phyloP scores from a whole-genome alignment of 2,797 vertebrate species.

The Sebastolobus altivelis region DNA sequence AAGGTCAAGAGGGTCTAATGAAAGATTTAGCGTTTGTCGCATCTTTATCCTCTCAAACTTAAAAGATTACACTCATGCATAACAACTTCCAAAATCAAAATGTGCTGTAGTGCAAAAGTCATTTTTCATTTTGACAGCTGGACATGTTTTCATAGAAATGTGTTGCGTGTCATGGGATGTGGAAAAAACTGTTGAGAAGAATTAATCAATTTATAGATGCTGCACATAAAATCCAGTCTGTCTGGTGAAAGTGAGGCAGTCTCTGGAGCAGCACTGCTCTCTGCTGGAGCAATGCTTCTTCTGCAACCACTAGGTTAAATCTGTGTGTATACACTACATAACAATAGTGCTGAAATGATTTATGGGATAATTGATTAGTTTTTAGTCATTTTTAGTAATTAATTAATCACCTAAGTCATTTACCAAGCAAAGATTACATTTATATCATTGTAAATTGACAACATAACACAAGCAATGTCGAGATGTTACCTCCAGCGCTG shows the following conservation, averaged over 20 bases:
- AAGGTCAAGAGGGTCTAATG: constrained; percentile 2
- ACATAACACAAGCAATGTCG: neutral
- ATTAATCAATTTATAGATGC: neutral
- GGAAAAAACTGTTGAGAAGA: neutral
- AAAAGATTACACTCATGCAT: neutral
- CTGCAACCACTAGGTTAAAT: constrained; percentile 7
- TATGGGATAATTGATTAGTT: neutral
- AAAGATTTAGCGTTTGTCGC: neutral
- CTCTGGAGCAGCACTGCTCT: constrained; percentile 60
- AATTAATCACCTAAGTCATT: neutral
- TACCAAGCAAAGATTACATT: neutral
- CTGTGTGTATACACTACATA: neutral
- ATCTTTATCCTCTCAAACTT: constrained; percentile 1
- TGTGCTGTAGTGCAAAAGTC: neutral
- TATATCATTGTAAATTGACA: neutral
- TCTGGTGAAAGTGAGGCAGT: neutral
- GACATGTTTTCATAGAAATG: neutral
- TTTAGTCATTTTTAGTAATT: neutral
- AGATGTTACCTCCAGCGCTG: neutral
- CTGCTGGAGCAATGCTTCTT: constrained; percentile 54
- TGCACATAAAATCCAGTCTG: constrained; percentile 6
- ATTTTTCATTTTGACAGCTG: constrained; percentile 12
- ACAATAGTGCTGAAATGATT: neutral
- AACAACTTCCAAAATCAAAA: neutral
- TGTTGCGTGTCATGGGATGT: constrained; percentile 1